A percentile compares a stretch with the other conserved stretches of the same genome.
These are phyloP conservation scores for Hiodon tergisus DNA, from an alignment of 2,113 vertebrate genomes.

Conservation along the genomic window DNA sequence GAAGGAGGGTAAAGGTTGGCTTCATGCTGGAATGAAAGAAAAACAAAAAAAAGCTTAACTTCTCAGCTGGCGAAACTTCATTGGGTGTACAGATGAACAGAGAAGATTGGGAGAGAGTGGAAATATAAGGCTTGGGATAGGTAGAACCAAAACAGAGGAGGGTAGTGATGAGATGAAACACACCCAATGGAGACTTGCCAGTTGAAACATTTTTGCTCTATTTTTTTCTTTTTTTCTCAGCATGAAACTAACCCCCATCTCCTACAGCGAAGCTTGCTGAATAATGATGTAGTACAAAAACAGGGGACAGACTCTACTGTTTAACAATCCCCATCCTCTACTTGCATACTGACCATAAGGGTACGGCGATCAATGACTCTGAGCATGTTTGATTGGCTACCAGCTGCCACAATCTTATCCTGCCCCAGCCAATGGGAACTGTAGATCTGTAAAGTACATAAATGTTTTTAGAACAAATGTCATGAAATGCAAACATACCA, in stretches of 20 bases:
- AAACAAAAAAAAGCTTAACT: not conserved
- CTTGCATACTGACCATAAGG: conserved; percentile 36
- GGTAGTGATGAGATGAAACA: too few relatives aligned
- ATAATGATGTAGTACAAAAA: too few relatives aligned
- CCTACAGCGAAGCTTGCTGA: too few relatives aligned
- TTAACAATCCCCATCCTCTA: not conserved
- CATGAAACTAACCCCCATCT: too few relatives aligned
- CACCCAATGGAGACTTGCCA: not conserved
- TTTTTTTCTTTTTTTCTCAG: not conserved
- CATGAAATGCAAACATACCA: too few relatives aligned
- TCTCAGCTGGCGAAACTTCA: not conserved
- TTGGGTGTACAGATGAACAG: not conserved
- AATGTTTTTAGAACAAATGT: not conserved
- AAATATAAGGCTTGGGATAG: not conserved
- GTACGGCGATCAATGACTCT: conserved; percentile 43
- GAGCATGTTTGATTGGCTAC: conserved; percentile 45
- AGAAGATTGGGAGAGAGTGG: not conserved
- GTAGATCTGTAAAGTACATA: conserved; percentile 40
- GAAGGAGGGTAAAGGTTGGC: not conserved
- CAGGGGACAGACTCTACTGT: not conserved
- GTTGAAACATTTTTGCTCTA: not conserved
- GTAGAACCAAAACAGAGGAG: too few relatives aligned
- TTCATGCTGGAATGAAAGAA: not conserved
- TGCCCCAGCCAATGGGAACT: conserved; percentile 46
- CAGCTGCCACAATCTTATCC: conserved; percentile 45